Conservation (phyloP, 2,888 invertebrate genomes). For the Didymodactylos carnosus region DNA sequence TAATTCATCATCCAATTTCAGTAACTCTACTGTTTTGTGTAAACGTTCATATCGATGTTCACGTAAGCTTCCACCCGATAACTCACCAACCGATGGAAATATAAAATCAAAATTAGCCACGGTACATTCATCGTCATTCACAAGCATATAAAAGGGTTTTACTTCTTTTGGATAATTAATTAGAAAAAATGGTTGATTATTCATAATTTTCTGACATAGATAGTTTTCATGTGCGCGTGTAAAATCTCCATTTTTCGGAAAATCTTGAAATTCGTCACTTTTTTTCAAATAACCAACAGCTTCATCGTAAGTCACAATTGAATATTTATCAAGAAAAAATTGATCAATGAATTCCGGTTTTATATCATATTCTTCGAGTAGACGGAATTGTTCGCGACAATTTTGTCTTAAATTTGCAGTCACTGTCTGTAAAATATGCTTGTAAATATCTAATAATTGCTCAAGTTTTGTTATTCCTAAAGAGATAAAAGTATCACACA, state of each 20-base stretch:
- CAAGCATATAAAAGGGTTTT: conserved; percentile 87
- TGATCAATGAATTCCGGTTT: background rate
- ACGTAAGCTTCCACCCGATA: conserved; percentile 80
- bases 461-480: background rate
- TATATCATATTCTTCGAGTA: background rate
- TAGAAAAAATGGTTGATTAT: conserved; percentile 60
- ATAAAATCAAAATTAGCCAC: conserved; percentile 55
- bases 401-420: background rate
- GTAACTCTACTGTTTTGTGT: conserved; percentile 38
- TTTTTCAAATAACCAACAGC: conserved; percentile 12
- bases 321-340: background rate
- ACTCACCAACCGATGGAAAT: conserved; percentile 68
- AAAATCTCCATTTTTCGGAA: conserved; percentile 38
- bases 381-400: background rate
- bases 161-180: conserved; percentile 64
- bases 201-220: conserved; percentile 49
- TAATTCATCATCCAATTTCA: background rate
- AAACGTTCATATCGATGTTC: conserved; percentile 54
- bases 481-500: too few species aligned
- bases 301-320: conserved; percentile 13
- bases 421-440: background rate
- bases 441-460: background rate
- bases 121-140: conserved; percentile 41
- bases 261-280: conserved; percentile 33
- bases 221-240: conserved; percentile 73